Evolutionary conservation across 2,888 invertebrate species (phyloP).

Genomic region (Drosophila anceps): DNA sequence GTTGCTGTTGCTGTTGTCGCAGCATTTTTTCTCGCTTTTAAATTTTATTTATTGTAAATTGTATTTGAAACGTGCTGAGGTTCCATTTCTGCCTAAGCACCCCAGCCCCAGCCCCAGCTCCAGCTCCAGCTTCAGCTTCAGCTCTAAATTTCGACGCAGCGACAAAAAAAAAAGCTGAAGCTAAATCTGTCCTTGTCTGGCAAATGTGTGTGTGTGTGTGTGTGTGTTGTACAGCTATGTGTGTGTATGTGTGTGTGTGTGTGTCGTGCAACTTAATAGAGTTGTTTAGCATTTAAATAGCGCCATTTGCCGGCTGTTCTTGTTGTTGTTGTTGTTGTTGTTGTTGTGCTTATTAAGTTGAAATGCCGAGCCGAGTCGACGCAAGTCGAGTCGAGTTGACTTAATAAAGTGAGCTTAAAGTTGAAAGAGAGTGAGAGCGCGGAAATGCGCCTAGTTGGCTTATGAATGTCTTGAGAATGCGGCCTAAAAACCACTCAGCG

Average conservation of each 20-base stretch:
- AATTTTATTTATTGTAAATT: conserved; percentile 81
- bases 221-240: conserved; percentile 18
- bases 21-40: conserved; percentile 73
- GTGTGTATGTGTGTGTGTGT: conserved; percentile 39
- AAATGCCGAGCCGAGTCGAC: conserved; percentile 61
- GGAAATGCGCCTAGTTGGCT: conserved; percentile 50
- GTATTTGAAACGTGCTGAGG: conserved; percentile 81
- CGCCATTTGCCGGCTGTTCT: conserved; percentile 61
- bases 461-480: conserved; percentile 39
- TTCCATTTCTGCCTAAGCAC: conserved; percentile 57
- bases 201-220: conserved; percentile 53
- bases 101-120: neutral
- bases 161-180: conserved; percentile 36
- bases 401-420: conserved; percentile 78
- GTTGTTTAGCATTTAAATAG: conserved; percentile 80
- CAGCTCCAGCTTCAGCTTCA: too few relatives aligned
- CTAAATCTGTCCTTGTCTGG: conserved; percentile 52
- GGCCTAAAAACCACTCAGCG: conserved; percentile 50
- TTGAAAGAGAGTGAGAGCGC: neutral
- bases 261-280: conserved; percentile 80
- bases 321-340: conserved; percentile 52
- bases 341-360: conserved; percentile 72
- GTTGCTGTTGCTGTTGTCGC: conserved; percentile 45
- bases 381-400: conserved; percentile 63
- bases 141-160: neutral